Base-by-base conservation (phyloP, 37 sponge, comb jelly and placozoan genomes). In the Spongia lamella region DNA sequence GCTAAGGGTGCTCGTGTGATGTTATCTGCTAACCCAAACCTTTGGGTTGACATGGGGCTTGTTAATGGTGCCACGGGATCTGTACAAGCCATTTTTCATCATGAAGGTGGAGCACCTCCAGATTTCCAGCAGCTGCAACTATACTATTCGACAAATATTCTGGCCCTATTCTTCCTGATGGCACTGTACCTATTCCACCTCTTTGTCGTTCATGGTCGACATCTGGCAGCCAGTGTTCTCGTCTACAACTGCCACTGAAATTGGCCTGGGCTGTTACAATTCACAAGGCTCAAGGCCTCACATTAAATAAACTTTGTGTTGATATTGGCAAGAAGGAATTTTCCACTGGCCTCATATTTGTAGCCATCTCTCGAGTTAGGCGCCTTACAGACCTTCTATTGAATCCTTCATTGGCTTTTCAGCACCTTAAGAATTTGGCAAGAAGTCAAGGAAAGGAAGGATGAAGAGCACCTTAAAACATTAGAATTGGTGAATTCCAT, bases 21-120 rank as follows among this genome's bases (percentile, higher is more conserved):
- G 66, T 56, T 81, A 11, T 65, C 66, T 16, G n/a, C 30, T n/a
- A n/a, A n/a, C n/a, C n/a, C n/a, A n/a, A 81, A 81, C 63, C 64
- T 81, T 7, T 81, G 83, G 83, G 53, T 71, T 47, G 53, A 72
- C 26, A 40, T 24, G 1, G 83, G 83, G 32, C 63, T 81, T 30
- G 75, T 81, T 2, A 81, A 81, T 39, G 83, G 75, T 53, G 71
- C 63, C 34, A 80, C 61, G 72, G 81, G 81, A 9, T 57, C 64
- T 33, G 49, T 80, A 13, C 17, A 20, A 22, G 83, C 53, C 15
- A 81, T 81, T 7, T 58, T 29, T 33, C 73, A 81, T 37, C 53
- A 4, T 19, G 65, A 22, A 43, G 66, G 56, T 19, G 55, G 53
- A 5, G 75, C 83, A 27, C 74, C 74, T 27, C 25, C 31, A 1